Conservation (phyloP, 2,113 vertebrate genomes). For the Cettia cetti region DNA sequence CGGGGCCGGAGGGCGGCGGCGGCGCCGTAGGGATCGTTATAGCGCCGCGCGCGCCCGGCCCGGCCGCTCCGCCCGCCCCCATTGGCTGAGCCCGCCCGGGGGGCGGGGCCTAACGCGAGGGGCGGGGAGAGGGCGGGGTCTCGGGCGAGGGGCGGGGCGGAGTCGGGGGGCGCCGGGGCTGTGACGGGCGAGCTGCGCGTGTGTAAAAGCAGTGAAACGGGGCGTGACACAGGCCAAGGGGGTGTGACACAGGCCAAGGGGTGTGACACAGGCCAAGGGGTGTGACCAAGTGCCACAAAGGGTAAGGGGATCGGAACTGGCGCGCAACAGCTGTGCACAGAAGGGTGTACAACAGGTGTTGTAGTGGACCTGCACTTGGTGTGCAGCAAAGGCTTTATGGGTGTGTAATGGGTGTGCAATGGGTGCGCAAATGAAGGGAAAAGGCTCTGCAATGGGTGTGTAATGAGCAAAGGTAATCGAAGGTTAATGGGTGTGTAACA, state of each 20-base stretch:
- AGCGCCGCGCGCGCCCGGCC: no score
- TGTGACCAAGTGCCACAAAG: not conserved
- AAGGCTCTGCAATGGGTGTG: not conserved
- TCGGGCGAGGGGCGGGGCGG: not conserved
- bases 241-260: not conserved
- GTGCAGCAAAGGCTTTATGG: not conserved
- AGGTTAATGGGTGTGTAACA: not conserved
- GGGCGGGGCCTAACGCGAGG: no score
- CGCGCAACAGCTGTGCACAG: not conserved
- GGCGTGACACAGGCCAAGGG: not conserved
- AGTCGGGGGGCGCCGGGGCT: not conserved
- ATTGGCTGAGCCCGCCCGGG: no score
- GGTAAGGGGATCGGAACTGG: not conserved
- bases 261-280: accelerated
- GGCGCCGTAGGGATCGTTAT: no score
- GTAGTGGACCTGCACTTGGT: no score
- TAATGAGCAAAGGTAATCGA: not conserved
- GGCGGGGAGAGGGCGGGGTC: no score
- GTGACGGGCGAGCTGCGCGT: accelerated
- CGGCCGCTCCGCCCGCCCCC: no score
- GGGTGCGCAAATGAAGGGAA: not conserved
- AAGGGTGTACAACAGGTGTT: not conserved
- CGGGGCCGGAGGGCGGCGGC: no score
- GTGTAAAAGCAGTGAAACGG: not conserved
- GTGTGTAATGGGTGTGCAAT: no score